Conservation (phyloP, 2,797 vertebrate species). For the Chelon labrosus region DNA sequence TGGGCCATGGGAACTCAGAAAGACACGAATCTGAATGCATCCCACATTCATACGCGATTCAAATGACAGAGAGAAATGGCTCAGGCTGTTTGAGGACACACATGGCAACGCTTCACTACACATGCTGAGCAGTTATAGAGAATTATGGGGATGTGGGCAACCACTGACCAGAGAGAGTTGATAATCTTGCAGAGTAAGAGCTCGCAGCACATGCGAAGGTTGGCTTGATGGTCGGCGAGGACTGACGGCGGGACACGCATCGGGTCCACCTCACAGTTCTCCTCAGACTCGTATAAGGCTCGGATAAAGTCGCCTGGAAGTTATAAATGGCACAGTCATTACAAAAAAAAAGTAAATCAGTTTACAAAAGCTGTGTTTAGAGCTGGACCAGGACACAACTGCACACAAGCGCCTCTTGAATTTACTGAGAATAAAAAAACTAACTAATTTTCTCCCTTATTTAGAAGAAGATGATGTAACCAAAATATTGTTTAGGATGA, state of each 20-base stretch:
- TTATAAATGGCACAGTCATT: background rate
- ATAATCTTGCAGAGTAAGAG: slow-evolving; percentile 98
- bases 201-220: slow-evolving; percentile 98
- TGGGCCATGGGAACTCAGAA: background rate
- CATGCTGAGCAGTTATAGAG: background rate
- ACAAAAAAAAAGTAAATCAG: background rate
- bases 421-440: background rate
- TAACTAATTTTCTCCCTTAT: background rate
- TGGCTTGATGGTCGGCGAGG: slow-evolving; percentile 96
- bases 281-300: slow-evolving; percentile 96
- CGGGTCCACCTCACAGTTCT: slow-evolving; percentile 98
- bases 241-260: slow-evolving; percentile 96
- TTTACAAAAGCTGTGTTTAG: background rate
- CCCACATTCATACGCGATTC: background rate
- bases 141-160: background rate
- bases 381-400: background rate
- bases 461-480: too few species aligned
- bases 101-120: background rate
- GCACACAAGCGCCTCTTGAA: too few species aligned
- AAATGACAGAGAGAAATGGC: background rate
- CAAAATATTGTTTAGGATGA: too few species aligned
- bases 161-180: slow-evolving; percentile 96
- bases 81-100: background rate
- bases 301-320: slow-evolving; percentile 95
- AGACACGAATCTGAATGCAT: background rate